Evolutionary conservation across 2,888 invertebrate species (phyloP), one percentile per base, ranked within the genome.

Genomic region (Portevinia maculata): DNA sequence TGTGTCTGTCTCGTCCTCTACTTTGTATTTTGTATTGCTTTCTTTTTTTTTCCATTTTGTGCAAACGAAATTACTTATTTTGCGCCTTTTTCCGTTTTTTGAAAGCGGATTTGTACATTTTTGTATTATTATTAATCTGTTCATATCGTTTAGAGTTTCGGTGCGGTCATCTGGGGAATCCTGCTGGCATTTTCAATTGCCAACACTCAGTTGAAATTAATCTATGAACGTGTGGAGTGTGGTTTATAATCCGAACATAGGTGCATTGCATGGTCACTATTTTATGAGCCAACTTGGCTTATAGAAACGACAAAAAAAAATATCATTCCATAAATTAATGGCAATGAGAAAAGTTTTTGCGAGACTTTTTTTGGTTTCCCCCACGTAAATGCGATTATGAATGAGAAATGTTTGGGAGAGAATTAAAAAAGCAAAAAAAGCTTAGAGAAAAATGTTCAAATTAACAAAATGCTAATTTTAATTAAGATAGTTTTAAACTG

Each of bases 401-500:
- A 83, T 83, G 83, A 73, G 78, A 78, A 76, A 83, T 71, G 76
- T 76, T 59, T 53, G 65, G 65, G 17, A 48, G 60, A 24, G 53
- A 24, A 62, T 48, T 44, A 19, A 21, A 24, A 21, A 37, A 59
- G 1, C n/a, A 21, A 50, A 24, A 46, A 8, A 41, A 50, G 1
- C 1, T 9, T 8, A 44, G 19, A 24, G 28, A 19, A 13, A 17
- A 28, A 19, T 15, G 19, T 48, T 24, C 60, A 76, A 83, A 76
- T 76, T 76, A 83, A 76, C 76, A 52, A 83, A 83, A 83, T 83
- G 83, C 83, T 62, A 83, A 83, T 83, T 83, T 78, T 83, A 83
- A 83, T 83, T 78, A 83, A 83, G 76, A 83, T 83, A 83, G 83
- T 83, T 83, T 60, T 41, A 50, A 83, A 83, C 71, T 73, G 19